Conservation (phyloP, 2,888 invertebrate genomes). For the Salpingus planirostris region DNA sequence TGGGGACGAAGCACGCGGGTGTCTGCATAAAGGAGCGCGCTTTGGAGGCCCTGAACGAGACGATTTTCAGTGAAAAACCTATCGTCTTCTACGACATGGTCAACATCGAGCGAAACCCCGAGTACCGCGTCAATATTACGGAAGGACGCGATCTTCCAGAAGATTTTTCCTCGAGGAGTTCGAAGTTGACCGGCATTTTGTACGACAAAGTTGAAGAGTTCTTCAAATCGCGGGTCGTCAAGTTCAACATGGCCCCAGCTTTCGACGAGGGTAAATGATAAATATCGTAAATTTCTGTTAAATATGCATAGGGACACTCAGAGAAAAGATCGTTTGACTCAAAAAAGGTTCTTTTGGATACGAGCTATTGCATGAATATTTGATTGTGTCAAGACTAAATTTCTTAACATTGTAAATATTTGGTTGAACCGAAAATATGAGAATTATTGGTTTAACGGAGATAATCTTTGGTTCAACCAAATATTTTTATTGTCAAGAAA, state of each 20-base stretch:
- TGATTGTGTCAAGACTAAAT: too few relatives aligned
- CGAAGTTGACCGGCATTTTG: slow-evolving; percentile 40
- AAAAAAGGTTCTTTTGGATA: too few relatives aligned
- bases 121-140: slow-evolving; percentile 27
- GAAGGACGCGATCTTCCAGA: slow-evolving; percentile 46
- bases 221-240: slow-evolving; percentile 40
- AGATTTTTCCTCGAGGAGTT: slow-evolving; percentile 46
- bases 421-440: too few relatives aligned
- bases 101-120: slow-evolving; percentile 36
- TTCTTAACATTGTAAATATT: too few relatives aligned
- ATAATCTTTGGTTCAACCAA: too few relatives aligned
- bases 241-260: slow-evolving; percentile 35
- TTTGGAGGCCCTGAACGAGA: slow-evolving; percentile 39
- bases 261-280: slow-evolving; percentile 34
- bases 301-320: too few relatives aligned
- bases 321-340: too few relatives aligned
- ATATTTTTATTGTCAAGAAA: too few relatives aligned
- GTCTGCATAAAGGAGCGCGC: slow-evolving; percentile 42
- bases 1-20: slow-evolving; percentile 29
- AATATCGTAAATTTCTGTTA: too few relatives aligned
- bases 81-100: slow-evolving; percentile 31
- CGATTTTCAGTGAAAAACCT: slow-evolving; percentile 36
- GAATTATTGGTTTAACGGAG: too few relatives aligned
- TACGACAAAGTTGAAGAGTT: slow-evolving; percentile 39
- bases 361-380: too few relatives aligned